phyloP scores from a whole-genome alignment of 2,797 vertebrate genomes.

The Pangasius macronema region DNA sequence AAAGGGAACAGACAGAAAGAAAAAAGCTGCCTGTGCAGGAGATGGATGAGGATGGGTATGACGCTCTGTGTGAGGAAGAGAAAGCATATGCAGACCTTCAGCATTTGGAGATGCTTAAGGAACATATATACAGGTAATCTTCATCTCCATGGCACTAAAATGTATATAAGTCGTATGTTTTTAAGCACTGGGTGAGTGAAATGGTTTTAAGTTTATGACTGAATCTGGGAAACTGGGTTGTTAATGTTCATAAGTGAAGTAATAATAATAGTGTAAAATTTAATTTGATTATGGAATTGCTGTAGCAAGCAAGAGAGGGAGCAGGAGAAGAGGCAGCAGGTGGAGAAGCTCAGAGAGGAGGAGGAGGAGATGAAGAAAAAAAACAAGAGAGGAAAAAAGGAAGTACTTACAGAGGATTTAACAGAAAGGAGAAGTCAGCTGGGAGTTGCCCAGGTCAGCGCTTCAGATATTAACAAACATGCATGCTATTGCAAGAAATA shows the following conservation, averaged over 20 bases:
- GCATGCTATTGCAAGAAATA: neutral
- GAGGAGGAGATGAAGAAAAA: conserved; percentile 79
- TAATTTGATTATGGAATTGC: neutral
- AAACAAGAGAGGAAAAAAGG: conserved; percentile 70
- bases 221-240: neutral
- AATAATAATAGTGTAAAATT: neutral
- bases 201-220: neutral
- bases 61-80: conserved; percentile 75
- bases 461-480: conserved; percentile 49
- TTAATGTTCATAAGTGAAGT: neutral
- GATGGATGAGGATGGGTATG: conserved; percentile 82
- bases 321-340: conserved; percentile 71
- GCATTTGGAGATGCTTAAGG: conserved; percentile 60
- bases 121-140: conserved; percentile 74
- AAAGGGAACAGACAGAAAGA: conserved; percentile 57
- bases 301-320: conserved; percentile 72
- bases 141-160: neutral
- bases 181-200: neutral
- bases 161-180: neutral
- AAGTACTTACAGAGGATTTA: conserved; percentile 64
- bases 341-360: conserved; percentile 71
- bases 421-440: conserved; percentile 65
- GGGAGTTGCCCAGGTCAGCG: conserved; percentile 70
- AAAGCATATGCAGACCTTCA: conserved; percentile 63
- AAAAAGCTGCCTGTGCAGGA: conserved; percentile 69